Base-by-base conservation (phyloP, 2,113 vertebrate species). In the Albula glossodonta region DNA sequence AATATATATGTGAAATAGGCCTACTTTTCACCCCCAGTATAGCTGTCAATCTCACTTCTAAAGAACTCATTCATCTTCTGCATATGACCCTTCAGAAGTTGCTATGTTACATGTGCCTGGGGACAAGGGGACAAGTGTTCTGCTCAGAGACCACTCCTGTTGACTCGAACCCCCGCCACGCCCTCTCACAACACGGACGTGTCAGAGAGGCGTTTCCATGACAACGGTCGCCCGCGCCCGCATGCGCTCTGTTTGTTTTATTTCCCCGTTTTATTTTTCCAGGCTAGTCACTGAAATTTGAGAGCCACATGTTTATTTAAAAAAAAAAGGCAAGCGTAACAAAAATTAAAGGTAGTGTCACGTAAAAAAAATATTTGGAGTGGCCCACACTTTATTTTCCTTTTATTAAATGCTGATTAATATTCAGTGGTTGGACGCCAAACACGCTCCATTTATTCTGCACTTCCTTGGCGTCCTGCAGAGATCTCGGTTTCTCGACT, bases 381-480 rank as follows among this genome's bases (percentile, higher is more conserved):
- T 96, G 95, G 95, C 94, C 95, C 93, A 90, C 92, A 89, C 91
- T 95, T 92, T 96, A 92, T 96, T 96, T 96, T 96, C 94, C 92
- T 96, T 95, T 94, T 93, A 95, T 93, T 90, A 91, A 92, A 94
- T 92, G n/a, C 94, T 96, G 94, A 96, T 96, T 96, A 96, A 96
- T 96, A 97, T 96, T 95, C 95, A 96, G 95, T 91, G 94, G 94
- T 91, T 92, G 93, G 93, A 94, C 92, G 95, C 95, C 95, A 97
- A 19, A 96, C 87, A 77, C 96, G 94, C 93, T 91, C 92, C 92
- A 93, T 96, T 96, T 94, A 95, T 95, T 95, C 95, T 93, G 70
- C 85, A 50, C 94, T 95, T 94, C 94, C 92, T 94, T 95, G 95
- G 94, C 93, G 95, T 95, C 95, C 94, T 94, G 94, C 93, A 92